A percentile compares a stretch with the other conserved stretches of the same genome.
Conservation (phyloP, 2,888 invertebrate species). For the Criorhina ranunculi region DNA sequence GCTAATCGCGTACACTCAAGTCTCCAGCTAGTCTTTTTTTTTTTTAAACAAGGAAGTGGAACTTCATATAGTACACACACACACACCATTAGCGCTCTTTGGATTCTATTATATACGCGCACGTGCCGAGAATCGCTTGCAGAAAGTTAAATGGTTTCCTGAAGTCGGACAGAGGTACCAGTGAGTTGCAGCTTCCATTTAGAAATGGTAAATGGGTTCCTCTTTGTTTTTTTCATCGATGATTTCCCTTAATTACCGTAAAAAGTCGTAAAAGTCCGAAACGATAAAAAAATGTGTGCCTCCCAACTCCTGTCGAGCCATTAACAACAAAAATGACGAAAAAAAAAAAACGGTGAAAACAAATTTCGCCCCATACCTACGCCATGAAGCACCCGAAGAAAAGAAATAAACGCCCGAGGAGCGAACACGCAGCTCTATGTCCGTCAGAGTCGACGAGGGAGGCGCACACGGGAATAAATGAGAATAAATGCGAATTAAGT, state of each 20-base stretch:
- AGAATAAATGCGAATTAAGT: slow-evolving; percentile 74
- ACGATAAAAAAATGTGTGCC: slow-evolving; percentile 64
- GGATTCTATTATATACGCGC: slow-evolving; percentile 30
- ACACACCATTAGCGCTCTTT: not conserved
- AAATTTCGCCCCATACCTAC: slow-evolving; percentile 57
- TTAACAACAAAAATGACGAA: slow-evolving; percentile 51
- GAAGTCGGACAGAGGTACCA: not conserved
- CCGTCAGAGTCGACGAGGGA: slow-evolving; percentile 17
- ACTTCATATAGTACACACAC: too few relatives aligned
- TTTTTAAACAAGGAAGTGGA: slow-evolving; percentile 50
- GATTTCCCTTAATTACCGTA: slow-evolving; percentile 68
- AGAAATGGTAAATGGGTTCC: slow-evolving; percentile 7
- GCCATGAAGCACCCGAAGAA: not conserved
- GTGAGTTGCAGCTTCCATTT: slow-evolving; percentile 26
- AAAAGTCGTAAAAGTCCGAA: slow-evolving; percentile 62
- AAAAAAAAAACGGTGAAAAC: slow-evolving; percentile 40
- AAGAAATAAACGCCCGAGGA: slow-evolving; percentile 51
- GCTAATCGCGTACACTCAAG: not conserved
- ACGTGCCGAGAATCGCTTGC: slow-evolving; percentile 48
- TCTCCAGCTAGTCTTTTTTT: not conserved
- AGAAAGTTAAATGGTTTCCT: slow-evolving; percentile 51
- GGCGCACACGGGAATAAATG: slow-evolving; percentile 52
- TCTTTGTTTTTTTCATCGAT: slow-evolving; percentile 42
- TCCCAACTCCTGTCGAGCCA: slow-evolving; percentile 57
- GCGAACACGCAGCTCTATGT: slow-evolving; percentile 55